Evolutionary conservation across 2,113 vertebrate genomes (phyloP).

Genomic region (Rhinichthys klamathensis): DNA sequence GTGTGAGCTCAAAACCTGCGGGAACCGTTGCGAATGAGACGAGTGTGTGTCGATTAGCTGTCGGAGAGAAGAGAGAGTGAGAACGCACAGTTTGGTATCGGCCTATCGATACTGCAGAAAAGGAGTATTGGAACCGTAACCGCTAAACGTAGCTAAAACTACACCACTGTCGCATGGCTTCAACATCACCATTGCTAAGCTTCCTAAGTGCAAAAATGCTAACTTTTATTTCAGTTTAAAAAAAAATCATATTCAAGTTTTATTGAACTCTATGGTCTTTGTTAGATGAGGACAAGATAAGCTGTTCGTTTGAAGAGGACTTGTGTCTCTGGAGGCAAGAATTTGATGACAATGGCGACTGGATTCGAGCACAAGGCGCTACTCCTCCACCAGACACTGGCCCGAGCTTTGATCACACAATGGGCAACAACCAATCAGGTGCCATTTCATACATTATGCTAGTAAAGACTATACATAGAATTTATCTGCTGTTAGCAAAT

Average conservation of each 20-base stretch:
- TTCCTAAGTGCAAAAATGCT: not conserved
- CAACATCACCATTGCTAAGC: too few species aligned
- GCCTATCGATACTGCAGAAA: too few species aligned
- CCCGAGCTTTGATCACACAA: constrained; percentile 87
- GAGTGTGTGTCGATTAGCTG: too few species aligned
- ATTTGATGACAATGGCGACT: constrained; percentile 75
- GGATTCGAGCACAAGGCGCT: constrained; percentile 75
- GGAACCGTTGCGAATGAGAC: too few species aligned
- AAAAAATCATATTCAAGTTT: not conserved
- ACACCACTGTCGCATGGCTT: too few species aligned
- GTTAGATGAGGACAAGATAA: constrained; percentile 84
- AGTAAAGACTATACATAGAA: too few species aligned
- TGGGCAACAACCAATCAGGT: constrained; percentile 87
- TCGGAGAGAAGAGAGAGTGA: too few species aligned
- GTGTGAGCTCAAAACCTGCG: too few species aligned
- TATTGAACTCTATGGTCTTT: constrained; percentile 6
- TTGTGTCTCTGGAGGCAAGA: constrained; percentile 89
- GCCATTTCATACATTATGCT: not conserved
- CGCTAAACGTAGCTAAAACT: too few species aligned
- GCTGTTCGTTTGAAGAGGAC: constrained; percentile 85
- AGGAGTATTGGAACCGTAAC: too few species aligned
- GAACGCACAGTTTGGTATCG: too few species aligned
- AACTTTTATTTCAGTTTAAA: not conserved
- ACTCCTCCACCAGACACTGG: constrained; percentile 75
- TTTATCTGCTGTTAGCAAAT: not conserved